Conservation (phyloP, 1,140 invertebrate genomes). For the Drosophila littoralis region DNA sequence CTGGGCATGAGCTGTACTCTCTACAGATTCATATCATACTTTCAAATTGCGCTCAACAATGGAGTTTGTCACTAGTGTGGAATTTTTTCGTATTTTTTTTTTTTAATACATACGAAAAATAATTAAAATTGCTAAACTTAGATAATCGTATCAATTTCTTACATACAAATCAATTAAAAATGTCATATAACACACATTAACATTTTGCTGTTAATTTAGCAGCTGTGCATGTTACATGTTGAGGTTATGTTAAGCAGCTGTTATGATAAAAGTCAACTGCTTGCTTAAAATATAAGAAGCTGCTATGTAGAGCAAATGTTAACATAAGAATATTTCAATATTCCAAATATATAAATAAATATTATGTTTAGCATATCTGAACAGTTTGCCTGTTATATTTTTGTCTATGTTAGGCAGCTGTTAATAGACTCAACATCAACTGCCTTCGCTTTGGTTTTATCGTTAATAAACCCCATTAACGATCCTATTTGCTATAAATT, state of each 20-base stretch:
- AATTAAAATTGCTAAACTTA: too few species aligned
- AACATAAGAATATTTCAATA: too few species aligned
- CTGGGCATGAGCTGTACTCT: slow-evolving; percentile 1
- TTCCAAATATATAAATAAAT: too few species aligned
- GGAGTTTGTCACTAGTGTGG: neutral
- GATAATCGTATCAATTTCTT: too few species aligned
- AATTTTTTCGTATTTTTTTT: too few species aligned
- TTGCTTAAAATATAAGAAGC: neutral
- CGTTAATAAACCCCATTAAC: neutral
- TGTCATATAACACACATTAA: neutral
- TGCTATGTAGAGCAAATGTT: too few species aligned
- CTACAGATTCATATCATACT: neutral
- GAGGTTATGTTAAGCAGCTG: slow-evolving; percentile 2
- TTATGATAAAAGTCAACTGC: neutral
- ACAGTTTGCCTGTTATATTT: too few species aligned
- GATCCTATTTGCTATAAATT: neutral
- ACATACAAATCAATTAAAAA: too few species aligned
- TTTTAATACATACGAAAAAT: too few species aligned
- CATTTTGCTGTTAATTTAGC: neutral
- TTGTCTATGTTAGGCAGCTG: too few species aligned
- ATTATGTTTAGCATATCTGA: too few species aligned
- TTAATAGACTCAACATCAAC: neutral
- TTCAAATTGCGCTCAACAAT: neutral
- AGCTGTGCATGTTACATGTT: neutral
- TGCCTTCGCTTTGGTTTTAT: neutral